A percentile compares a stretch with the other conserved stretches of the same genome.
Conservation (phyloP, 2,888 invertebrate genomes). For the Dynastes hyllus region DNA sequence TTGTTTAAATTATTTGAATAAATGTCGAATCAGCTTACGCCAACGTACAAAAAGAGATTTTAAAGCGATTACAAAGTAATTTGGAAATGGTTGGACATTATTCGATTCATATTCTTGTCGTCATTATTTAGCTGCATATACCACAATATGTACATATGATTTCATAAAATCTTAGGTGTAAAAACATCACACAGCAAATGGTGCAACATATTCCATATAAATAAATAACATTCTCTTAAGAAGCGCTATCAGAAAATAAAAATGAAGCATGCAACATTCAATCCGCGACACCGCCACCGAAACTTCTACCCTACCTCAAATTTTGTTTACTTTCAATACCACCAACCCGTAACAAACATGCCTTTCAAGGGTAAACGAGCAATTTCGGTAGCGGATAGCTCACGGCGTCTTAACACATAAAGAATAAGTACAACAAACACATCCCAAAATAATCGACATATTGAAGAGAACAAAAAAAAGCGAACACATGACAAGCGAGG, state of each 20-base stretch:
- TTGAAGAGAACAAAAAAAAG: slow-evolving; percentile 39
- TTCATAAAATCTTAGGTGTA: slow-evolving; percentile 39
- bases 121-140: neutral
- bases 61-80: no score
- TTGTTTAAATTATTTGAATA: no score
- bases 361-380: slow-evolving; percentile 18
- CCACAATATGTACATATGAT: slow-evolving; percentile 37
- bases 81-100: no score
- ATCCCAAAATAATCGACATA: slow-evolving; percentile 36
- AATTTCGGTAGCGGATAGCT: slow-evolving; percentile 22
- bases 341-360: neutral
- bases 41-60: no score
- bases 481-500: slow-evolving; percentile 55
- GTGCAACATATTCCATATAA: slow-evolving; percentile 43
- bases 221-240: slow-evolving; percentile 39
- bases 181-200: slow-evolving; percentile 40
- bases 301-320: slow-evolving; percentile 1
- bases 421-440: slow-evolving; percentile 38
- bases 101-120: no score
- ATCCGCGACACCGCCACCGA: slow-evolving; percentile 27
- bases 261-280: slow-evolving; percentile 35
- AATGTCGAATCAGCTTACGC: no score
- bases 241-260: slow-evolving; percentile 21
- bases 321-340: neutral
- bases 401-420: slow-evolving; percentile 14